phyloP scores from a whole-genome alignment of 1,140 invertebrate genomes.

The Drosophila ogumai region DNA sequence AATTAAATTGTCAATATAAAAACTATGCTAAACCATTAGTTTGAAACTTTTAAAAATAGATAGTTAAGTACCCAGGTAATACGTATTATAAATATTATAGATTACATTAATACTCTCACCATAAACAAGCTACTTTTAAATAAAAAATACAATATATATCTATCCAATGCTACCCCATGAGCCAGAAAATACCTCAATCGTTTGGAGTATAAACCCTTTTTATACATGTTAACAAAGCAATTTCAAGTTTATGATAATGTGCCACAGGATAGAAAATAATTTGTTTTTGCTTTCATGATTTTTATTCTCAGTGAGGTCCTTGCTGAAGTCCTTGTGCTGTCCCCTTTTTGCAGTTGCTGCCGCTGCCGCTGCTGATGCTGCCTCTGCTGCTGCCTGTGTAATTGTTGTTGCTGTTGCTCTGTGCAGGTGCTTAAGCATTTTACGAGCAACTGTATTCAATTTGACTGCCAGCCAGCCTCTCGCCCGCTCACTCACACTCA shows the following conservation, averaged over 20 bases:
- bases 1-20: too few relatives aligned
- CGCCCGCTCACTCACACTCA: constrained; percentile 13
- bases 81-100: too few relatives aligned
- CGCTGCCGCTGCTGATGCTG: neutral
- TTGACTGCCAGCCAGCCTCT: constrained; percentile 49
- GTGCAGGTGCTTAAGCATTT: constrained; percentile 80
- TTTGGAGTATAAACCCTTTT: neutral
- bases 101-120: too few relatives aligned
- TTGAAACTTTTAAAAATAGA: too few relatives aligned
- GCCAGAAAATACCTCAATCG: neutral
- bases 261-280: constrained; percentile 9
- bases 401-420: constrained; percentile 53
- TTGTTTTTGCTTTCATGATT: neutral
- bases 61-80: too few relatives aligned
- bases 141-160: neutral
- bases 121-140: neutral
- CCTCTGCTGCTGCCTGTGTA: constrained; percentile 5
- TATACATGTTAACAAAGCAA: constrained; percentile 4
- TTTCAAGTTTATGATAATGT: constrained; percentile 12
- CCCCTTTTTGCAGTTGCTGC: constrained; percentile 14
- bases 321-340: constrained; percentile 40
- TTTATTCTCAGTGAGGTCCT: constrained; percentile 25
- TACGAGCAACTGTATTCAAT: constrained; percentile 82
- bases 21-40: too few relatives aligned
- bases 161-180: neutral